Base-by-base conservation (phyloP, 2,888 invertebrate species). In the Drosophila phalerata region DNA sequence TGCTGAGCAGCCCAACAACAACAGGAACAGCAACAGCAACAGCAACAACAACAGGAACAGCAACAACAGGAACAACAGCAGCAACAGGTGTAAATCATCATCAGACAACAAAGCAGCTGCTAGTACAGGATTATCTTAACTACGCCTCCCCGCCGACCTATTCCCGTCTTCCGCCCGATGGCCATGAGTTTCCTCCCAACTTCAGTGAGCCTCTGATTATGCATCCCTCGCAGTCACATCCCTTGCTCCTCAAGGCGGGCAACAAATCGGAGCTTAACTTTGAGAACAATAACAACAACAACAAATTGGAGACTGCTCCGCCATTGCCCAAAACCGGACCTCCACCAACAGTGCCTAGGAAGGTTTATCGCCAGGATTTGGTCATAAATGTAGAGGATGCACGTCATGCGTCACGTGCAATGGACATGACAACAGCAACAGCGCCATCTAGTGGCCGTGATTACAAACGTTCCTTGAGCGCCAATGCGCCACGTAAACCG, bases 141-240 rank as follows among this genome's bases (percentile, higher is more conserved):
- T 92, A 88, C 89, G 88, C 85, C 62, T 73, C 85, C 8, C 92
- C 92, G 49, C 92, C 92, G 56, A 92, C 93, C 55, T 93, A 92
- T 76, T 93, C 93, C 62, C 92, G 93, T 72, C 83, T 93, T 66
- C 93, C 93, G 56, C 93, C 93, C 69, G 93, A 93, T 87, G 93
- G 93, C 60, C 93, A 93, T 85, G 93, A 93, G 79, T 93, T 93
- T 82, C 93, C 93, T 15, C 93, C 92, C 52, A 93, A 93, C 69
- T 93, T 93, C 73, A 91, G 91, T 32, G 93, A 93, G 81, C 92
- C 92, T 65, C 84, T 92, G 68, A 91, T 92, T 34, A 91, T 92
- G 90, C 92, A 91, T 75, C 79, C 84, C 61, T 42, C 76, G 65
- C 79, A 76, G 76, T 66, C 79, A 63, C 73, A 79, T 62, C 61